A percentile compares a stretch with the other conserved stretches of the same genome.
These are phyloP conservation scores for Lipotes vexillifer DNA, from an alignment of 2,113 vertebrate genomes.

Conservation along the genomic window DNA sequence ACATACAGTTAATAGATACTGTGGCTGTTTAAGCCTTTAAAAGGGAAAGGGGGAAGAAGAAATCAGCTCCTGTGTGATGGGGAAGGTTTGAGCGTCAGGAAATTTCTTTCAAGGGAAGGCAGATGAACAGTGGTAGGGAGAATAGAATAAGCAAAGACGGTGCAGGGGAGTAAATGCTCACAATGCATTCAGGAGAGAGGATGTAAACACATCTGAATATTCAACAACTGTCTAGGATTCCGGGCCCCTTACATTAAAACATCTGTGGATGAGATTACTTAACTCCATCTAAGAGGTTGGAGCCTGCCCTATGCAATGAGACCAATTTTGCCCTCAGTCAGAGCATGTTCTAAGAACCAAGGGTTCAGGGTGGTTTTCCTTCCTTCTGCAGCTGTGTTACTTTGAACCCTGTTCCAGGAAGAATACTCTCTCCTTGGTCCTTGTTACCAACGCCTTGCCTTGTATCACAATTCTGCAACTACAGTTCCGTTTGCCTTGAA, in stretches of 20 bases:
- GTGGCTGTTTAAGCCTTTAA: background rate
- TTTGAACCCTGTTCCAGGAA: background rate
- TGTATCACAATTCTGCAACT: background rate
- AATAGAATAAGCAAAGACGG: background rate
- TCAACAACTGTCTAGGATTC: background rate
- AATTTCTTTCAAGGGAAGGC: background rate
- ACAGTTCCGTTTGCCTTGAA: background rate
- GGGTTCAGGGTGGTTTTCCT: background rate
- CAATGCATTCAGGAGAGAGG: background rate
- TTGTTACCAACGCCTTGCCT: background rate
- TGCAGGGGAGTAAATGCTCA: background rate
- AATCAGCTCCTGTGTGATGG: background rate
- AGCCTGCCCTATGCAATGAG: background rate
- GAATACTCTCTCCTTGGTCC: background rate
- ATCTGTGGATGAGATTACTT: background rate
- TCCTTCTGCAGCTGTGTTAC: background rate
- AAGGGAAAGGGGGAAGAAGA: background rate
- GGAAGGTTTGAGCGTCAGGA: background rate
- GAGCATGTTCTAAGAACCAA: background rate
- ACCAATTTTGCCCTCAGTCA: background rate
- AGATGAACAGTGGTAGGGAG: background rate
- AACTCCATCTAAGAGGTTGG: no score
- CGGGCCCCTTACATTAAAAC: background rate
- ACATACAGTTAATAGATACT: background rate
- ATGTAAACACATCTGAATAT: background rate